These are phyloP conservation scores for Indri indri DNA, from an alignment of 2,113 vertebrate species.

Conservation along the genomic window DNA sequence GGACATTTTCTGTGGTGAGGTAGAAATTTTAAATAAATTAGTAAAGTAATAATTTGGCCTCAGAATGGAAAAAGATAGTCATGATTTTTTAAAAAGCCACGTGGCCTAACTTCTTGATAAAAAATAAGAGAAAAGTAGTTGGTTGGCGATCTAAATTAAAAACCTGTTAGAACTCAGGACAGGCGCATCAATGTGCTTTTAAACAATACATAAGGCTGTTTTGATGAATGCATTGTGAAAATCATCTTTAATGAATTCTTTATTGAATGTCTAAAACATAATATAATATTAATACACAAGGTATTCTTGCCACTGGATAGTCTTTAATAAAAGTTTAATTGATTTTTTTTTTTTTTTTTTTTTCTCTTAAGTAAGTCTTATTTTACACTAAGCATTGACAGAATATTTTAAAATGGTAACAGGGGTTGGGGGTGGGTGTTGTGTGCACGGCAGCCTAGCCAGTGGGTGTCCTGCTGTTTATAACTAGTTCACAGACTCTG, in stretches of 20 bases:
- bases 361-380: slow-evolving; percentile 82
- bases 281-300: slow-evolving; percentile 74
- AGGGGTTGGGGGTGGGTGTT: slow-evolving; percentile 64
- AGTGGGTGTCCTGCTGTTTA: slow-evolving; percentile 77
- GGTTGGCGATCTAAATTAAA: slow-evolving; percentile 80
- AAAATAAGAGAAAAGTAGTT: slow-evolving; percentile 76
- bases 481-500: slow-evolving; percentile 71
- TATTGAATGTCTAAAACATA: slow-evolving; percentile 82
- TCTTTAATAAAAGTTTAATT: slow-evolving; percentile 85
- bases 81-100: slow-evolving; percentile 53
- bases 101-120: slow-evolving; percentile 83
- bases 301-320: slow-evolving; percentile 84
- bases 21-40: slow-evolving; percentile 81
- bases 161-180: slow-evolving; percentile 78
- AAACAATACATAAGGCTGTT: slow-evolving; percentile 67
- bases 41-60: slow-evolving; percentile 81
- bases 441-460: slow-evolving; percentile 70
- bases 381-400: slow-evolving; percentile 80
- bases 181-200: slow-evolving; percentile 50
- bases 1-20: slow-evolving; percentile 82
- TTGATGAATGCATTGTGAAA: slow-evolving; percentile 78
- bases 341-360: slow-evolving; percentile 78
- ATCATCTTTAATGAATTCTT: slow-evolving; percentile 77
- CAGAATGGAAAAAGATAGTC: slow-evolving; percentile 71
- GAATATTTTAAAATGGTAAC: slow-evolving; percentile 79